Evolutionary conservation across 2,888 invertebrate species (phyloP).

Genomic region (Chydorus sphaericus): DNA sequence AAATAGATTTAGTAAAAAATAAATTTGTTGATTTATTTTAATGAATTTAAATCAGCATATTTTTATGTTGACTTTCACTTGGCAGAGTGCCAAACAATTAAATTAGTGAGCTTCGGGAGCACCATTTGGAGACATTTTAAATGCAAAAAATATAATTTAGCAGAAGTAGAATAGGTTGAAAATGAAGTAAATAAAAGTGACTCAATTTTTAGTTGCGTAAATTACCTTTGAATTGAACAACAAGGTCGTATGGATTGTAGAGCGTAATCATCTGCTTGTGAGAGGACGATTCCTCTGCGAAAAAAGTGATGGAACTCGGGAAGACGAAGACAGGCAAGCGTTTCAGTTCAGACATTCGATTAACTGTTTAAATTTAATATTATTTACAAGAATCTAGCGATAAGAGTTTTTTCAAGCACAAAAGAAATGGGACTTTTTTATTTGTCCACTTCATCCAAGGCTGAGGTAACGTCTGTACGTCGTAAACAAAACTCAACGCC

Average conservation of each 20-base stretch:
- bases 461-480: neutral
- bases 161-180: no score
- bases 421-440: neutral
- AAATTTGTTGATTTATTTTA: slow-evolving; percentile 7
- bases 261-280: slow-evolving; percentile 67
- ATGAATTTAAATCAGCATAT: slow-evolving; percentile 7
- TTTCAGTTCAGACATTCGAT: slow-evolving; percentile 4
- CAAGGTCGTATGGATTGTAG: slow-evolving; percentile 72
- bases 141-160: no score
- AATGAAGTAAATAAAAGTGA: no score
- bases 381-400: no score
- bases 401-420: no score
- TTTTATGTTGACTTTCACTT: no score
- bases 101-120: no score
- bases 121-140: no score
- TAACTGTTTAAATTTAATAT: neutral
- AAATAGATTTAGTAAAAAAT: no score
- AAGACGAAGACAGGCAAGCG: slow-evolving; percentile 63
- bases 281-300: slow-evolving; percentile 53
- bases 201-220: no score
- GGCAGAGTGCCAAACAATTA: no score
- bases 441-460: neutral
- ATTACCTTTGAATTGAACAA: slow-evolving; percentile 63
- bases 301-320: slow-evolving; percentile 59
- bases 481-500: neutral